Evolutionary conservation across 2,113 vertebrate species (phyloP).

Genomic region (Hippocampus abdominalis): DNA sequence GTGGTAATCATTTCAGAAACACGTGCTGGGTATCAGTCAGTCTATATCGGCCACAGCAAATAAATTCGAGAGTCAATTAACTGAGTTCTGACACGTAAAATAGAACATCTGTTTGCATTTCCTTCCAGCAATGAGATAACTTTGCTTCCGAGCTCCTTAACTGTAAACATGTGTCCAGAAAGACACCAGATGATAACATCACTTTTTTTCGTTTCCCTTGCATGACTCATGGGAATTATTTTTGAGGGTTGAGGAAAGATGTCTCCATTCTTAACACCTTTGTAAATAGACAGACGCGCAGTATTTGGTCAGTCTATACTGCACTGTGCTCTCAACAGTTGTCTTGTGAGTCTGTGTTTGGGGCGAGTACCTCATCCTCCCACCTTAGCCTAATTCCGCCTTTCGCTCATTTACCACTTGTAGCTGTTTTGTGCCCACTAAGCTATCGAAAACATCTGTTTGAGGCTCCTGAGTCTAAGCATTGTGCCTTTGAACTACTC

Average conservation of each 20-base stretch:
- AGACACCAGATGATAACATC: constrained; percentile 35
- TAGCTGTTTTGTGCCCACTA: constrained; percentile 30
- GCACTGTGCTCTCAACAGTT: constrained; percentile 8
- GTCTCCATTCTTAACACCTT: constrained; percentile 44
- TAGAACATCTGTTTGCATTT: constrained; percentile 63
- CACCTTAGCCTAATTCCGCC: constrained; percentile 18
- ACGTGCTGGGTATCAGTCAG: constrained; percentile 50
- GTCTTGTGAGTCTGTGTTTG: constrained; percentile 1
- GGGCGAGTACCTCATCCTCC: neutral
- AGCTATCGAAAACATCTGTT: constrained; percentile 58
- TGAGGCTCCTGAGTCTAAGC: constrained; percentile 27
- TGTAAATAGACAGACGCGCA: constrained; percentile 44
- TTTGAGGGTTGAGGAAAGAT: constrained; percentile 9
- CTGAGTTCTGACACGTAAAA: constrained; percentile 62
- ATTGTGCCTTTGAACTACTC: constrained; percentile 48
- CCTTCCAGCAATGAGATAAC: constrained; percentile 61
- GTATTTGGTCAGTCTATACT: constrained; percentile 25
- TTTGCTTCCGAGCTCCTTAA: constrained; percentile 51
- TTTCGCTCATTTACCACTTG: constrained; percentile 15
- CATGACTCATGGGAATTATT: constrained; percentile 17
- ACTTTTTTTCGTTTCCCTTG: constrained; percentile 16
- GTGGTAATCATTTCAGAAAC: constrained; percentile 54
- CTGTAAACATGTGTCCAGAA: constrained; percentile 56
- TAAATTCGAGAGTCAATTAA: constrained; percentile 47
- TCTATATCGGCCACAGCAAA: constrained; percentile 29